Evolutionary conservation across 2,888 invertebrate genomes (phyloP), one percentile per base, ranked within the genome.

Genomic region (Oscheius sp.): DNA sequence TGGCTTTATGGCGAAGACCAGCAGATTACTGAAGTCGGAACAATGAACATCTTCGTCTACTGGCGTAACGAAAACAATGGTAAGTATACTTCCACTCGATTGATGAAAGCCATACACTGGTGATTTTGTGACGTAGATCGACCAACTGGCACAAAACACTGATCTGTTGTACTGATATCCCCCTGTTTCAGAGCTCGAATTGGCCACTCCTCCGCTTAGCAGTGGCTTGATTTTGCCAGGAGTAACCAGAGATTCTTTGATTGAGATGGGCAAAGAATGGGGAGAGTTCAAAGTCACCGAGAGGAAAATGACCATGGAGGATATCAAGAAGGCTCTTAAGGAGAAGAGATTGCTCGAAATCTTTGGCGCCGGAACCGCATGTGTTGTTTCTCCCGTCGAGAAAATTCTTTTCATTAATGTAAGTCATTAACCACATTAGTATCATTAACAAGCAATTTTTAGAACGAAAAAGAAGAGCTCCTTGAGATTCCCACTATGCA

Each of bases 301-400:
- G 87, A 90, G 91, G 78, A 88, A 89, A 57, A 90, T 96, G 72
- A 93, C 92, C 12, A 98, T 98, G 96, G 89, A 89, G 12, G 92
- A 92, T 86, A 86, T 98, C 23, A 88, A 91, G 50, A 89, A 91
- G 74, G 91, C 93, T 65, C 89, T 92, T 69, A 90, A 91, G 66
- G 91, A 93, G 87, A 92, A 92, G 81, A 91, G 93, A 89, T 96
- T 98, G 78, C 87, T 95, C 79, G 98, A 98, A 89, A 90, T 97
- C 88, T 99, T 98, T 88, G 98, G 97, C 69, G 91, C 95, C n/a
- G 98, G 98, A 67, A 98, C 98, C 27, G 98, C 98, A 0, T 94
- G 94, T 82, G 90, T 96, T 55, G 93, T 99, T 20, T 93, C 93
- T 84, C 97, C 98, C 0, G 91, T 98, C 66, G 92, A 92, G 69